These are phyloP conservation scores for Euzophera pinguis DNA, from an alignment of 2,888 invertebrate species.

Conservation along the genomic window DNA sequence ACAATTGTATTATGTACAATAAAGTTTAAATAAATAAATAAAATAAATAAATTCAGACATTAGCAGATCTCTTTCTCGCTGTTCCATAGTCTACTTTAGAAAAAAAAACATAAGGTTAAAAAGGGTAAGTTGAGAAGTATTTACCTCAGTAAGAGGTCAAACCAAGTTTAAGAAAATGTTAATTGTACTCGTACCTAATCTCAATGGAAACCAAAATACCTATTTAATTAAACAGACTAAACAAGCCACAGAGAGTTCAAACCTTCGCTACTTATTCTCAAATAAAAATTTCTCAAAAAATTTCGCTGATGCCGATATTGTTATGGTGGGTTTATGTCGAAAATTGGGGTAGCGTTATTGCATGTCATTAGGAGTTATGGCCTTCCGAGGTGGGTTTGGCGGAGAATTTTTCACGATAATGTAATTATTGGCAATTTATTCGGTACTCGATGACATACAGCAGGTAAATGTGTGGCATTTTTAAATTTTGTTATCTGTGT, in stretches of 20 bases:
- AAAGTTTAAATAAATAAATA: too few relatives aligned
- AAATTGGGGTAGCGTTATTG: slow-evolving; percentile 80
- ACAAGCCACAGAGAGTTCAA: background rate
- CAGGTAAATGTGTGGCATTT: background rate
- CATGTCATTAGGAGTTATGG: slow-evolving; percentile 81
- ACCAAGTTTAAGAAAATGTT: too few relatives aligned
- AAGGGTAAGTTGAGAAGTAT: too few relatives aligned
- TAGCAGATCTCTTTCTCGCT: too few relatives aligned
- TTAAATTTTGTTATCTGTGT: too few relatives aligned
- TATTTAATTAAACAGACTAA: background rate
- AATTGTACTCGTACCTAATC: too few relatives aligned
- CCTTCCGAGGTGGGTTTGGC: slow-evolving; percentile 68
- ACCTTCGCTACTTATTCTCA: slow-evolving; percentile 20
- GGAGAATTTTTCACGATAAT: slow-evolving; percentile 66
- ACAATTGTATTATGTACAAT: too few relatives aligned
- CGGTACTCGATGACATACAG: slow-evolving; percentile 22
- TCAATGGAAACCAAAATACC: too few relatives aligned
- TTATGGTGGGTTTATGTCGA: slow-evolving; percentile 79
- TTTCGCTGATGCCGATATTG: slow-evolving; percentile 79
- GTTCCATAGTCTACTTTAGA: too few relatives aligned
- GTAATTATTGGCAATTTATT: slow-evolving; percentile 79
- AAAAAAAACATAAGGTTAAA: too few relatives aligned
- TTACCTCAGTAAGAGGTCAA: too few relatives aligned
- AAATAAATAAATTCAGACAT: too few relatives aligned
- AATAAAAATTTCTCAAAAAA: slow-evolving; percentile 40